phyloP scores from a whole-genome alignment of 1,140 invertebrate species.

The Drosophila malerkotliana region DNA sequence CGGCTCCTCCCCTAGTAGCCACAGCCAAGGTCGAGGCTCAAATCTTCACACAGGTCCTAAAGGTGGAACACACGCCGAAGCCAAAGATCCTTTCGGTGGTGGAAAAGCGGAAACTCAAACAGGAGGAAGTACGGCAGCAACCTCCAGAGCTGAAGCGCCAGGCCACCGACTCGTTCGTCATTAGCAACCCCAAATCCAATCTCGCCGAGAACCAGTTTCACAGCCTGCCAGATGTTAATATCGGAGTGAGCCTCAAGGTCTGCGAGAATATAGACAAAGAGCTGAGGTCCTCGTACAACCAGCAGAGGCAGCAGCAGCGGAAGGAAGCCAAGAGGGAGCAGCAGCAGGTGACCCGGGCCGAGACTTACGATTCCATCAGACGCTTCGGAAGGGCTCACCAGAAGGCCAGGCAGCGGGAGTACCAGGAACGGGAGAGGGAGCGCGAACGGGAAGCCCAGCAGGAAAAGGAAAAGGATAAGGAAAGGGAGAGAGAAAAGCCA shows the following conservation, averaged over 20 bases:
- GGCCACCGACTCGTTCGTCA: conserved; percentile 51
- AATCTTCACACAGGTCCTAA: conserved; percentile 70
- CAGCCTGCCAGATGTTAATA: conserved; percentile 88
- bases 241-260: conserved; percentile 87
- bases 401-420: conserved; percentile 63
- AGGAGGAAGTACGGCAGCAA: conserved; percentile 26
- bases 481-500: conserved; percentile 31
- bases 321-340: conserved; percentile 56
- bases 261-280: conserved; percentile 88
- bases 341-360: conserved; percentile 61
- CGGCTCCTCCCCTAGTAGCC: not conserved
- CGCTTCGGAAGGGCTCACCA: conserved; percentile 79
- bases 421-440: conserved; percentile 60
- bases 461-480: conserved; percentile 43
- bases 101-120: conserved; percentile 66
- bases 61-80: conserved; percentile 70
- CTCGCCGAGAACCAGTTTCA: conserved; percentile 87
- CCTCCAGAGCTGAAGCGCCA: conserved; percentile 53
- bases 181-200: conserved; percentile 56
- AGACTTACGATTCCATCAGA: conserved; percentile 81
- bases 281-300: conserved; percentile 84
- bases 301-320: conserved; percentile 71
- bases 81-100: conserved; percentile 73
- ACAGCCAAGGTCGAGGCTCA: conserved; percentile 43
- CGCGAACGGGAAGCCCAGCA: conserved; percentile 38